Base-by-base conservation (phyloP, 2,113 vertebrate genomes). In the Machaerirhynchus nigripectus region DNA sequence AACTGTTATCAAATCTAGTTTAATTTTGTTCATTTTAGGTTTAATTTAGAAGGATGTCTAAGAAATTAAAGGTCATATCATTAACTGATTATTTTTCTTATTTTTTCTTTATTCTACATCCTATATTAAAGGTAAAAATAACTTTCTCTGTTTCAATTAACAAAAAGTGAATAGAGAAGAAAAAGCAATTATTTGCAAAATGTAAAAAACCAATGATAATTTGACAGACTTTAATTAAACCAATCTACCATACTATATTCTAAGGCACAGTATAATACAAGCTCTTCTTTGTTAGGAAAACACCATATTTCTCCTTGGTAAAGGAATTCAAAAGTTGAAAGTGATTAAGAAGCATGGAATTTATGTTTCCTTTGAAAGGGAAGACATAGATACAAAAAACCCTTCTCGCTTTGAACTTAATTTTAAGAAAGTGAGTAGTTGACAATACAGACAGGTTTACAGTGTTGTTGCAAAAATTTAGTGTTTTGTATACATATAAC, bases 201-300 rank as follows among this genome's bases (percentile, higher is more conserved):
- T 97, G 97, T 98, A 95, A 98, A 99, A 95, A 98, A 99, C 17
- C 42, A 42, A 42, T 7, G 97, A 98, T 98, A 97, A 98, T 98
- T 98, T 97, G 87, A 77, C 96, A 97, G 97, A 97, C 96, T 98
- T 98, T 98, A 98, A 99, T 99, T 98, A 98, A 99, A 98, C 96
- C 96, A 97, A 98, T 99, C 98, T 96, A 98, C 98, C 97, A 98
- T 70, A 76, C 93, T 97, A 74, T 91, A 95, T 89, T 96, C 96
- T 73, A 97, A 98, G 91, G 85, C 83, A 84, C 37, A 95, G 74
- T 91, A 88, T 95, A 93, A 96, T 96, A 97, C 93, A 96, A 95
- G 42, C 27, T 90, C 64, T 93, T 90, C 50, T 59, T 93, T 96
- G 21, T 95, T 94, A 81, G 92, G 87, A 95, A 95, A 97, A 96